Conservation (phyloP, 1,140 invertebrate species). For the Bicyclus anynana region DNA sequence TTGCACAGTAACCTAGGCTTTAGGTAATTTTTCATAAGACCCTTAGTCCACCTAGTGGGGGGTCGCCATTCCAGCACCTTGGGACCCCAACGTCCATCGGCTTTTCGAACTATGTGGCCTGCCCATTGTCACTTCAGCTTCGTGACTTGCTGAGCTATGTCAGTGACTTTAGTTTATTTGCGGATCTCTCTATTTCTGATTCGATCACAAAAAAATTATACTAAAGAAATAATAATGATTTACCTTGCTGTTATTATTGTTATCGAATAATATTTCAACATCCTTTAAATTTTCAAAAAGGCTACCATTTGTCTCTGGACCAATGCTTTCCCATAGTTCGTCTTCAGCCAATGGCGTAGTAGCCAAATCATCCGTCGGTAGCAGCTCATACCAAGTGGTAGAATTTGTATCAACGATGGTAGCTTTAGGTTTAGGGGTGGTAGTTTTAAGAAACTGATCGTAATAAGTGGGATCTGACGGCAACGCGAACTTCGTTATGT, state of each 20-base stretch:
- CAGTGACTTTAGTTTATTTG: no score
- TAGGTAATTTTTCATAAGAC: no score
- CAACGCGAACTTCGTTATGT: constrained; percentile 41
- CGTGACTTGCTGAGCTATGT: no score
- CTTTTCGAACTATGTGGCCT: no score
- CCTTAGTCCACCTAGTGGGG: no score
- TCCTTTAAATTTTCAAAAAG: constrained; percentile 55
- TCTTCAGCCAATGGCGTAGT: constrained; percentile 37
- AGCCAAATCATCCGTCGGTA: constrained; percentile 50
- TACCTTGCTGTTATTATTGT: constrained; percentile 40
- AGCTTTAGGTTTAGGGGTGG: constrained; percentile 43
- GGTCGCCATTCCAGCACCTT: no score
- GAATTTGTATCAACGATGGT: constrained; percentile 41
- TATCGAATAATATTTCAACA: constrained; percentile 65
- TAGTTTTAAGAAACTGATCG: constrained; percentile 71
- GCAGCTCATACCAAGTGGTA: constrained; percentile 60
- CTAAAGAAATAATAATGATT: constrained; percentile 21
- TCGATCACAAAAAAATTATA: no score
- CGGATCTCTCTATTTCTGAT: no score
- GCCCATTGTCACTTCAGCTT: no score
- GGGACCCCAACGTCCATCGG: no score
- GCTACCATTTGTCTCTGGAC: constrained; percentile 36
- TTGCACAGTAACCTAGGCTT: no score
- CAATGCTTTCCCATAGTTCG: constrained; percentile 61
- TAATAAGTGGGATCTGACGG: constrained; percentile 63